Conservation (phyloP, 2,797 vertebrate species). For the Eleutherodactylus coqui region DNA sequence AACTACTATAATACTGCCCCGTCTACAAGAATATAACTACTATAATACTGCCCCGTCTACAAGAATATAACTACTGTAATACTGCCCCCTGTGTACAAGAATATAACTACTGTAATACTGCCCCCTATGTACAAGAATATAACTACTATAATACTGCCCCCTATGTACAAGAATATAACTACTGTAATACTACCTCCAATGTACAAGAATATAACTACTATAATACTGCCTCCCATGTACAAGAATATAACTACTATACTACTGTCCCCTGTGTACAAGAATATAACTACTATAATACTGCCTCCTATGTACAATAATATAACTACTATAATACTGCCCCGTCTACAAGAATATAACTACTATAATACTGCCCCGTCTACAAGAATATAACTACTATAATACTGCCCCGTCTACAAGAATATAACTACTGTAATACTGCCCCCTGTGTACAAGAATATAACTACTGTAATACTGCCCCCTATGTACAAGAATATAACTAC, state of each 20-base stretch:
- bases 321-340: not conserved
- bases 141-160: not conserved
- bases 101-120: too few relatives aligned
- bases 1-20: constrained; percentile 2
- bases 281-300: not conserved
- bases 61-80: too few relatives aligned
- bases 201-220: not conserved
- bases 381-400: constrained; percentile 2
- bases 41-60: not conserved
- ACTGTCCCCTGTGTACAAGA: not conserved
- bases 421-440: not conserved
- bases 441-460: not conserved
- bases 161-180: not conserved
- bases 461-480: not conserved
- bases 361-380: not conserved
- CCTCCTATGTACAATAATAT: not conserved
- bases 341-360: not conserved
- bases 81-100: too few relatives aligned
- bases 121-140: constrained; percentile 1
- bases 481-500: constrained; percentile 5
- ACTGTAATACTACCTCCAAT: not conserved
- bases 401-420: not conserved
- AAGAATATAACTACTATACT: constrained; percentile 6
- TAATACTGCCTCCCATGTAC: not conserved
- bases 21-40: not conserved